A percentile compares a stretch with the other conserved stretches of the same genome.
Evolutionary conservation across 2,888 invertebrate genomes (phyloP).

Genomic region (Tetrapedia diversipes): DNA sequence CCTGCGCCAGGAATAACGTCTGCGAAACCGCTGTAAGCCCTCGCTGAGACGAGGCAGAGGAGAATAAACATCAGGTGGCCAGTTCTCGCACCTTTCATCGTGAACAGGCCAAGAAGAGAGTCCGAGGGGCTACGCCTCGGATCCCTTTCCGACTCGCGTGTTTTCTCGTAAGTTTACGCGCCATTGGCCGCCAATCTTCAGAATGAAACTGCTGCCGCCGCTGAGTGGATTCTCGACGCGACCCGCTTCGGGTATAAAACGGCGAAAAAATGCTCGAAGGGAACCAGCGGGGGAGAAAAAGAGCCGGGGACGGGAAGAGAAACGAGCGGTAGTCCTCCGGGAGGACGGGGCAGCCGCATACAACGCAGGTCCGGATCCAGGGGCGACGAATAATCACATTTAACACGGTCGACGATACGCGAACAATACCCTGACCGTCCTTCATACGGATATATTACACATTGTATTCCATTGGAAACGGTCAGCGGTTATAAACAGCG

Average conservation of each 20-base stretch:
- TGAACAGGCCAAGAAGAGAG: slow-evolving; percentile 67
- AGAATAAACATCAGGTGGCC: slow-evolving; percentile 70
- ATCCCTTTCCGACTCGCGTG: slow-evolving; percentile 68
- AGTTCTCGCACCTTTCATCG: slow-evolving; percentile 63
- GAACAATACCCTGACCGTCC: slow-evolving; percentile 54
- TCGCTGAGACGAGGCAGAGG: slow-evolving; percentile 28
- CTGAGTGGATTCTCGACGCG: slow-evolving; percentile 56
- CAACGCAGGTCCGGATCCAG: slow-evolving; percentile 37
- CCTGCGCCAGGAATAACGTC: slow-evolving; percentile 35
- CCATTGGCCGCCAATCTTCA: slow-evolving; percentile 78
- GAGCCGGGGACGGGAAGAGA: background rate
- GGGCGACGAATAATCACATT: slow-evolving; percentile 74
- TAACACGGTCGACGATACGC: slow-evolving; percentile 59
- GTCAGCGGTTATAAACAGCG: slow-evolving; percentile 55
- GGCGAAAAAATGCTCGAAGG: slow-evolving; percentile 29
- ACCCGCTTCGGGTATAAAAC: slow-evolving; percentile 44
- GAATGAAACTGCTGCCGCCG: slow-evolving; percentile 74
- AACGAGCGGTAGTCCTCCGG: slow-evolving; percentile 35
- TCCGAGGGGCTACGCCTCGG: slow-evolving; percentile 46
- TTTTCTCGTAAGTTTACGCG: slow-evolving; percentile 75
- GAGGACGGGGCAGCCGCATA: slow-evolving; percentile 49
- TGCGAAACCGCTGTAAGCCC: slow-evolving; percentile 38
- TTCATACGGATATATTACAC: slow-evolving; percentile 61
- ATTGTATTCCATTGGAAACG: slow-evolving; percentile 64
- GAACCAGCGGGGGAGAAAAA: background rate